Percentiles rank a stretch among this genome's conserved stretches.
Evolutionary conservation across 92 coral and sea anemone species (phyloP).

Genomic region (Phymanthus crucifer): DNA sequence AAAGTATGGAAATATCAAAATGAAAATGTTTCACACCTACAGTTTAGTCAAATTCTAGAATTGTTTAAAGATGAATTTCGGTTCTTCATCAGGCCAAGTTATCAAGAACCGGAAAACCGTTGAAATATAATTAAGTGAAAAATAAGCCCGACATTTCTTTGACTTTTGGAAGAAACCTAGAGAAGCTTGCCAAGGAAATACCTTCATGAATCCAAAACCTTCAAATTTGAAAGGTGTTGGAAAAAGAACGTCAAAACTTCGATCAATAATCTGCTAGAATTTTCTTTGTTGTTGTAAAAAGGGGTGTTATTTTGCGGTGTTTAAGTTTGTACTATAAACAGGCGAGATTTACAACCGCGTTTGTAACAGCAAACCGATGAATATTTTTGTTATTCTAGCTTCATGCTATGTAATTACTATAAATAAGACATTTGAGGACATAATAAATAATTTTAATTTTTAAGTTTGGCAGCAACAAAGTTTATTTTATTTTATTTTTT

Average conservation of each 20-base stretch:
- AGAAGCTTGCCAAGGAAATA: neutral
- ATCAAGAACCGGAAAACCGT: neutral
- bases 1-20: neutral
- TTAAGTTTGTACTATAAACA: neutral
- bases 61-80: neutral
- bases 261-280: neutral
- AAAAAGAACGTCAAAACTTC: neutral
- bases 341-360: neutral
- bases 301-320: neutral
- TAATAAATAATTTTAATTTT: neutral
- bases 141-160: neutral
- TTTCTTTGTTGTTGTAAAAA: neutral
- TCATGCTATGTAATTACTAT: neutral
- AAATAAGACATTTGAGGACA: neutral
- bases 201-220: neutral
- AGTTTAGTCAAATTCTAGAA: constrained; percentile 1
- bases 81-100: neutral
- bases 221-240: neutral
- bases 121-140: neutral
- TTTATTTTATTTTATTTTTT: too few relatives aligned
- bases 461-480: neutral
- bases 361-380: neutral
- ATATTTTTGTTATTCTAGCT: neutral
- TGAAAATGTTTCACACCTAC: neutral
- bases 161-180: neutral